Conservation (phyloP, 1,140 invertebrate species). For the Polypedilum pembai region DNA sequence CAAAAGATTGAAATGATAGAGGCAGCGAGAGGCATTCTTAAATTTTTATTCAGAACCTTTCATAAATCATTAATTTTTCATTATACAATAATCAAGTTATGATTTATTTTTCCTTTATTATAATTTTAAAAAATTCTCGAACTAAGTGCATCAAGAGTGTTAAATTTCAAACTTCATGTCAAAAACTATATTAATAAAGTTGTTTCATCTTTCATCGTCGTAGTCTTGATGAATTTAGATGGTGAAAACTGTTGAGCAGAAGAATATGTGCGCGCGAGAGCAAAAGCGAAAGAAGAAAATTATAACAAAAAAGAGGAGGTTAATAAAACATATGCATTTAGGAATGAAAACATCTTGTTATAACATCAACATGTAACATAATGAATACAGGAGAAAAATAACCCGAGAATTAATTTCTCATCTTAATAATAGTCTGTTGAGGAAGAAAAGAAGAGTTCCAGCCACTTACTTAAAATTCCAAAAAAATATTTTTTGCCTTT, state of each 20-base stretch:
- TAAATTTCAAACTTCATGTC: no score
- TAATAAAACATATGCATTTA: constrained; percentile 15
- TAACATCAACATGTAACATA: constrained; percentile 23
- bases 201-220: no score
- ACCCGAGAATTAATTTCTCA: constrained; percentile 8
- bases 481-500: neutral
- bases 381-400: constrained; percentile 10
- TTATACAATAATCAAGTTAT: no score
- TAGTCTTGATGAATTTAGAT: no score
- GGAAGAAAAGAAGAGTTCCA: neutral
- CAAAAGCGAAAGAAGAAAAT: neutral
- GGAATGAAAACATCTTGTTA: constrained; percentile 23
- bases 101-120: no score
- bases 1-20: no score
- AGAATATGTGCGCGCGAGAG: neutral
- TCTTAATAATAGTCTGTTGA: constrained; percentile 20
- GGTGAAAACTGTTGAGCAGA: neutral
- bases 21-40: no score
- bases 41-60: no score
- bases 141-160: no score
- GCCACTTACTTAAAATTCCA: neutral
- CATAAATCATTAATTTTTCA: no score
- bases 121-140: no score
- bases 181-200: no score
- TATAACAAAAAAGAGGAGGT: constrained; percentile 11